These are phyloP conservation scores for Drosophila sturtevanti DNA, from an alignment of 1,140 invertebrate species.

Conservation along the genomic window DNA sequence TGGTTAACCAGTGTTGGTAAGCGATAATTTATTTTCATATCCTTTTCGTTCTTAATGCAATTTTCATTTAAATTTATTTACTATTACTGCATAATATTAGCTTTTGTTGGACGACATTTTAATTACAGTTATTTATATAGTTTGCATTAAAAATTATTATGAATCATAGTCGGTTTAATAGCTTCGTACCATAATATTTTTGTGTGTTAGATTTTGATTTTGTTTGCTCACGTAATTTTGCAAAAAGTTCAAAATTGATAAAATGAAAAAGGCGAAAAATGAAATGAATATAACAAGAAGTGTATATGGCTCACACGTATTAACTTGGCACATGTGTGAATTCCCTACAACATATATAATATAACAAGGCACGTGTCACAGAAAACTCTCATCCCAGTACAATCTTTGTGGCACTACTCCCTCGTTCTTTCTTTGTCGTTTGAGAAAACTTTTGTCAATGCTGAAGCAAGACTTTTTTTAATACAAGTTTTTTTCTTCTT, in stretches of 20 bases:
- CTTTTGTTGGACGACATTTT: slow-evolving; percentile 47
- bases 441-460: slow-evolving; percentile 8
- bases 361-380: slow-evolving; percentile 63
- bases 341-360: slow-evolving; percentile 56
- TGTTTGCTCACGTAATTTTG: slow-evolving; percentile 24
- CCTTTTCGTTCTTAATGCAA: slow-evolving; percentile 40
- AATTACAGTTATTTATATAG: slow-evolving; percentile 51
- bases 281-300: not conserved
- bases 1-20: slow-evolving; percentile 51
- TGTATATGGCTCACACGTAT: slow-evolving; percentile 51
- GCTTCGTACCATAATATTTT: slow-evolving; percentile 23
- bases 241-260: slow-evolving; percentile 73
- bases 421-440: slow-evolving; percentile 8
- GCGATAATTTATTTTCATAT: slow-evolving; percentile 58
- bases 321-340: slow-evolving; percentile 76
- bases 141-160: slow-evolving; percentile 23
- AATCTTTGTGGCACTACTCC: not conserved
- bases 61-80: slow-evolving; percentile 52
- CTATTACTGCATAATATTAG: slow-evolving; percentile 29
- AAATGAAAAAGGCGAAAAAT: slow-evolving; percentile 22
- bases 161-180: slow-evolving; percentile 22
- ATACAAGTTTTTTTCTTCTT: not conserved
- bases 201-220: not conserved
- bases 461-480: not conserved
- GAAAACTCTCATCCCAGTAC: not conserved